These are phyloP conservation scores for Bombycilla garrulus DNA, from an alignment of 2,113 vertebrate species.

Conservation along the genomic window DNA sequence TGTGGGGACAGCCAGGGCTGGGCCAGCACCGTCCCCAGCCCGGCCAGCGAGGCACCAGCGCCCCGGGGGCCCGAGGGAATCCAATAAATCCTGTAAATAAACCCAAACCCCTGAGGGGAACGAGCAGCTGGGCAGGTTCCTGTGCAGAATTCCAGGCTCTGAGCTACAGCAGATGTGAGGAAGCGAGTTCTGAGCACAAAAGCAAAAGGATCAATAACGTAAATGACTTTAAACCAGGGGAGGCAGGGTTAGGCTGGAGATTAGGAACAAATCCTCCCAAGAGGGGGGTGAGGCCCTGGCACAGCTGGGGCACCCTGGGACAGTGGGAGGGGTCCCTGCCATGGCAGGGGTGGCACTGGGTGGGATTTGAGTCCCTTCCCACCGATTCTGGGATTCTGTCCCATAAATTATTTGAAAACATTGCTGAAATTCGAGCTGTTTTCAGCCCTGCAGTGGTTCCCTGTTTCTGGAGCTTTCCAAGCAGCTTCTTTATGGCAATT, in stretches of 20 bases:
- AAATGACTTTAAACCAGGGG: neutral
- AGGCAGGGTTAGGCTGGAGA: neutral
- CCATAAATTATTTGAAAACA: too few relatives aligned
- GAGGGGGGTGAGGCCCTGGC: neutral
- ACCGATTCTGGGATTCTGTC: too few relatives aligned
- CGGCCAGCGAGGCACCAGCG: neutral
- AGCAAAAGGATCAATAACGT: neutral
- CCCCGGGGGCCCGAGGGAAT: too few relatives aligned
- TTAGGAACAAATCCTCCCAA: neutral
- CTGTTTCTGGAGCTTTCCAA: too few relatives aligned
- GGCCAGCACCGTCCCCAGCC: neutral
- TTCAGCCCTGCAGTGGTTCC: too few relatives aligned
- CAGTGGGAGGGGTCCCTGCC: neutral
- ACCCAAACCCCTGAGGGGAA: rapidly evolving
- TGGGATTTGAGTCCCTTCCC: too few relatives aligned
- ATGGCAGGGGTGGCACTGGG: neutral
- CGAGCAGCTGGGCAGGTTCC: neutral
- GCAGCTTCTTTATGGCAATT: too few relatives aligned
- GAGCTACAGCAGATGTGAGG: rapidly evolving
- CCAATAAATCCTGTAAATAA: neutral
- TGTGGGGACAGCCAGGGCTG: neutral
- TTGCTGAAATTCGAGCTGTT: too few relatives aligned
- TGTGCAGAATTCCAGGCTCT: neutral
- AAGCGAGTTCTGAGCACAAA: neutral
- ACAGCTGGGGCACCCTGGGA: neutral